phyloP scores from a whole-genome alignment of 2,888 invertebrate species.

The Ophion slaviceki region DNA sequence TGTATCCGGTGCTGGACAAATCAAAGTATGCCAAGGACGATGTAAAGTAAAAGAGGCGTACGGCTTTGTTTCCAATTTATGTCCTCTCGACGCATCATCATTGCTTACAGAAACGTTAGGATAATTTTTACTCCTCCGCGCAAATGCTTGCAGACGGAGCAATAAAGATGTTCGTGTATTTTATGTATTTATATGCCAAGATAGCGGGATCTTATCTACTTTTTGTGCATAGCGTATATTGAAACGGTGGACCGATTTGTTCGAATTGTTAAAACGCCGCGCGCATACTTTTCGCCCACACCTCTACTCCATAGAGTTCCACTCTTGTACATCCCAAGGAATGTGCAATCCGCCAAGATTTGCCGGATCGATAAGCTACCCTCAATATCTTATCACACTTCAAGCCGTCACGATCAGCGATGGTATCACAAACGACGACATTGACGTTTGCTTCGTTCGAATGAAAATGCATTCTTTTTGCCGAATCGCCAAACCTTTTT shows the following conservation, averaged over 20 bases:
- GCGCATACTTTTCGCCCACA: background rate
- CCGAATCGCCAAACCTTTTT: background rate
- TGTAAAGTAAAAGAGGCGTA: no score
- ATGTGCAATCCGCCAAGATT: slow-evolving; percentile 6
- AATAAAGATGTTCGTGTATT: slow-evolving; percentile 19
- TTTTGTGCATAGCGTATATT: slow-evolving; percentile 21
- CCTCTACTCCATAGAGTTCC: no score
- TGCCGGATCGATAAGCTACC: background rate
- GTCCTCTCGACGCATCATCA: background rate
- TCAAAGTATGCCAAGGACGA: no score
- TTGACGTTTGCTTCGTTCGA: background rate
- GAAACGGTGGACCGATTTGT: background rate
- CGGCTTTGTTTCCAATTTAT: no score
- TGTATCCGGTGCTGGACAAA: no score
- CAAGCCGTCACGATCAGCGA: slow-evolving; percentile 27
- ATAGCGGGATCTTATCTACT: slow-evolving; percentile 9
- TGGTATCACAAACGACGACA: slow-evolving; percentile 1
- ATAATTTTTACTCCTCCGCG: background rate
- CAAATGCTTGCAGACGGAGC: background rate
- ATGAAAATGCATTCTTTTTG: background rate
- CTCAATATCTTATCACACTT: slow-evolving; percentile 9
- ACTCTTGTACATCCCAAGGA: background rate
- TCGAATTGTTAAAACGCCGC: slow-evolving; percentile 2
- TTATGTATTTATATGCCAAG: slow-evolving; percentile 31
- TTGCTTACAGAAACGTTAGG: slow-evolving; percentile 7